Percentiles rank a stretch among this genome's conserved stretches.
Evolutionary conservation across 2,888 invertebrate genomes (phyloP).

Genomic region (Hermaeophaga mercurialis): DNA sequence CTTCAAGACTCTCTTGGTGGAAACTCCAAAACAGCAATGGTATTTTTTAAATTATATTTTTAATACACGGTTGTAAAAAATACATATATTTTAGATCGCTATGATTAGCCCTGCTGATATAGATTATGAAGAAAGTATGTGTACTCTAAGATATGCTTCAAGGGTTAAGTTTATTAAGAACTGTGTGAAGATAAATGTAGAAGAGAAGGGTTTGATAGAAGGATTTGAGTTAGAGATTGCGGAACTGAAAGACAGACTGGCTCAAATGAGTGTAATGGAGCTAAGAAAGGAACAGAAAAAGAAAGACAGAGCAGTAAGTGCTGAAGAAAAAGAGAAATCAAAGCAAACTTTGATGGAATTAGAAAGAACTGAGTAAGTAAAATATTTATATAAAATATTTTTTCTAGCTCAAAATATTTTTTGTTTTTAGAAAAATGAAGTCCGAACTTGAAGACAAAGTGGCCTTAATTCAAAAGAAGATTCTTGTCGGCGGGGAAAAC

Average conservation of each 20-base stretch:
- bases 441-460: slow-evolving; percentile 84
- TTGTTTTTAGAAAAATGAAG: slow-evolving; percentile 68
- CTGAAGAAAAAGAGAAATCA: slow-evolving; percentile 47
- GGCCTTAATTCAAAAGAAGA: slow-evolving; percentile 89
- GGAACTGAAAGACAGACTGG: slow-evolving; percentile 67
- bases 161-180: slow-evolving; percentile 98
- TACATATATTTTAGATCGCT: slow-evolving; percentile 72
- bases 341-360: slow-evolving; percentile 52
- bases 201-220: slow-evolving; percentile 93
- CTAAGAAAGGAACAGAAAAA: slow-evolving; percentile 46
- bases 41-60: slow-evolving; percentile 51
- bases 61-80: background rate
- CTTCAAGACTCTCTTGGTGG: slow-evolving; percentile 97
- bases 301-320: slow-evolving; percentile 40
- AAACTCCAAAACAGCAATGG: slow-evolving; percentile 95
- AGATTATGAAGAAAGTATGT: slow-evolving; percentile 97
- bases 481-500: slow-evolving; percentile 97
- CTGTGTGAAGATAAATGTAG: slow-evolving; percentile 93
- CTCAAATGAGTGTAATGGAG: slow-evolving; percentile 47
- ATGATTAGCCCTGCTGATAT: slow-evolving; percentile 96
- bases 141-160: slow-evolving; percentile 95
- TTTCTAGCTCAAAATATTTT: too few relatives aligned
- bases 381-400: background rate
- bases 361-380: slow-evolving; percentile 53
- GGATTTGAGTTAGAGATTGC: slow-evolving; percentile 98